These are phyloP conservation scores for Osmoderma eremita DNA, from an alignment of 2,888 invertebrate species.

Conservation along the genomic window DNA sequence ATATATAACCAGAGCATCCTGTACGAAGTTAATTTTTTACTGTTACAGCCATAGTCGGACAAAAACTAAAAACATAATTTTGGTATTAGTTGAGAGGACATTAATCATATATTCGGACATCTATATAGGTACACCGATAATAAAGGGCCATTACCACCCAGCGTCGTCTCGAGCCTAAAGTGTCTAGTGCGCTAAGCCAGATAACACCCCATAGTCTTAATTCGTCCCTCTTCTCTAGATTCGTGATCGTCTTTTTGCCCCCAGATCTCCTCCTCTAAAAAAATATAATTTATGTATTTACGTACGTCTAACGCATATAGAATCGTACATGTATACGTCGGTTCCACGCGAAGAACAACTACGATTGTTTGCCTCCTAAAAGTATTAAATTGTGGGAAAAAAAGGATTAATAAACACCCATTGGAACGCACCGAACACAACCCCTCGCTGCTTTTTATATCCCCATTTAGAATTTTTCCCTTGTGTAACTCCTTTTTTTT, in stretches of 20 bases:
- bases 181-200: constrained; percentile 33
- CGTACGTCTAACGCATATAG: constrained; percentile 19
- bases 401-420: constrained; percentile 25
- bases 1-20: constrained; percentile 6
- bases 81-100: constrained; percentile 32
- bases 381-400: constrained; percentile 31
- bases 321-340: constrained; percentile 11
- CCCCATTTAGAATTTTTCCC: constrained; percentile 14
- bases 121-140: constrained; percentile 37
- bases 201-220: constrained; percentile 37
- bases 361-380: constrained; percentile 26
- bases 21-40: constrained; percentile 9
- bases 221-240: constrained; percentile 15
- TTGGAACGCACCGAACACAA: constrained; percentile 7
- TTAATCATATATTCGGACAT: constrained; percentile 37
- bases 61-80: constrained; percentile 36
- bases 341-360: constrained; percentile 29
- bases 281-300: constrained; percentile 34
- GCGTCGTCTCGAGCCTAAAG: constrained; percentile 31
- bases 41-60: constrained; percentile 24
- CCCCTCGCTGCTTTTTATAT: constrained; percentile 36
- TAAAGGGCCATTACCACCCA: constrained; percentile 35
- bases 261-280: constrained; percentile 10
- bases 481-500: constrained; percentile 14
- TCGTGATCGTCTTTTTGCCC: constrained; percentile 6